Conservation (phyloP, 2,888 invertebrate genomes). For the Archips xylosteana region DNA sequence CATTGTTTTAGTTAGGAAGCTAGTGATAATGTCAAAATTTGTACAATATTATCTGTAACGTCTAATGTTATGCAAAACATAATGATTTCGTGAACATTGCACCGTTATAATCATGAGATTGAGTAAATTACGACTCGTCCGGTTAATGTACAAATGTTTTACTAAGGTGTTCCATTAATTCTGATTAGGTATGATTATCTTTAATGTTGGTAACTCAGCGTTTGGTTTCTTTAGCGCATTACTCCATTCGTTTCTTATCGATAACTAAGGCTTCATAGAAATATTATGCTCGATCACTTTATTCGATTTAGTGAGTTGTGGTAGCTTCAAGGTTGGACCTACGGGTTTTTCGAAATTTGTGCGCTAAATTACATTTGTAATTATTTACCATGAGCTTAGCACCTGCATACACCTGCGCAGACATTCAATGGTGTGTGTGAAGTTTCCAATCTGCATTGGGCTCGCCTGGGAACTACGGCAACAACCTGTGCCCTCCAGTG, state of each 20-base stretch:
- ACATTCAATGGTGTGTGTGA: no score
- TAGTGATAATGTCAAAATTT: not conserved
- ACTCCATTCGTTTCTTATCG: conserved; percentile 1
- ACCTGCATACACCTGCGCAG: no score
- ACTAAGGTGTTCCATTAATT: conserved; percentile 35
- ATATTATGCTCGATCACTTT: conserved; percentile 2
- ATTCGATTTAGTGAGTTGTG: not conserved
- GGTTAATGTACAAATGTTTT: conserved; percentile 37
- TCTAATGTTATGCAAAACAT: conserved; percentile 39
- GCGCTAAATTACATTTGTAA: no score
- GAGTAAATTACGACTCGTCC: conserved; percentile 25
- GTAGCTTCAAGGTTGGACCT: no score
- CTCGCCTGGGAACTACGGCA: no score
- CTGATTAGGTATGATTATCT: conserved; percentile 35
- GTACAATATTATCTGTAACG: not conserved
- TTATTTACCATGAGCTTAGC: no score
- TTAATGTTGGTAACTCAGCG: conserved; percentile 23
- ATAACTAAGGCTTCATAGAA: conserved; percentile 7
- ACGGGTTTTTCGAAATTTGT: no score
- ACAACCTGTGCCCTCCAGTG: no score
- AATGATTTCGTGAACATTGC: conserved; percentile 43
- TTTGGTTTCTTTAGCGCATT: conserved; percentile 21
- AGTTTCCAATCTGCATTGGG: no score
- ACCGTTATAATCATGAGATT: conserved; percentile 40
- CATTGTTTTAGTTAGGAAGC: no score